phyloP scores from a whole-genome alignment of 1,140 invertebrate species.

The Bombyx mandarina region DNA sequence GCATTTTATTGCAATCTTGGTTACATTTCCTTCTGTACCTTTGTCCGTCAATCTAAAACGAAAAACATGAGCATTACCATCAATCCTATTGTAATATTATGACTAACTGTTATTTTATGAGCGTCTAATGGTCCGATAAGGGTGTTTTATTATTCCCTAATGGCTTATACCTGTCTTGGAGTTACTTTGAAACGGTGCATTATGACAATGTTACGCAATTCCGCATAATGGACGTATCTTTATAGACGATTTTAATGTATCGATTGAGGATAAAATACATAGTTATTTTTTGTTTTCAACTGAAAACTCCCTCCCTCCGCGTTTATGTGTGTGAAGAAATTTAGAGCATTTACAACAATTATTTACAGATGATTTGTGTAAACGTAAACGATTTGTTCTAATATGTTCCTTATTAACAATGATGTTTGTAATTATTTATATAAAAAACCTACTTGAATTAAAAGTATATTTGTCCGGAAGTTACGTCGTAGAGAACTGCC shows the following conservation, averaged over 20 bases:
- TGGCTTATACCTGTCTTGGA: slow-evolving; percentile 67
- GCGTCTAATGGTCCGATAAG: slow-evolving; percentile 66
- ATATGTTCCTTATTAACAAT: too few relatives aligned
- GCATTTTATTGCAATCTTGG: too few relatives aligned
- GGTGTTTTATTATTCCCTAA: slow-evolving; percentile 68
- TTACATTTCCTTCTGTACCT: too few relatives aligned
- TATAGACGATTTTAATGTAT: slow-evolving; percentile 36
- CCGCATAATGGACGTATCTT: slow-evolving; percentile 59
- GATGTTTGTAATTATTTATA: too few relatives aligned
- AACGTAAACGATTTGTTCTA: background rate
- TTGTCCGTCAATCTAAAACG: slow-evolving; percentile 15
- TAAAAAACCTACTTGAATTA: too few relatives aligned
- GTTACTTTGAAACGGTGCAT: slow-evolving; percentile 43
- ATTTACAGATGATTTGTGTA: background rate
- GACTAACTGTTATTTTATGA: slow-evolving; percentile 70
- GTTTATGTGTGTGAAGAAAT: too few relatives aligned
- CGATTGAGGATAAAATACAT: slow-evolving; percentile 9
- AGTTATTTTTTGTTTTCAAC: too few relatives aligned
- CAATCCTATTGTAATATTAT: slow-evolving; percentile 66
- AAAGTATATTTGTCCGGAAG: too few relatives aligned
- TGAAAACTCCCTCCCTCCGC: too few relatives aligned
- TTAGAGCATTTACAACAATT: too few relatives aligned
- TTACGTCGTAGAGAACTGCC: too few relatives aligned
- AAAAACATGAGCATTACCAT: slow-evolving; percentile 64
- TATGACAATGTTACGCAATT: slow-evolving; percentile 59